Percentiles rank a stretch among this genome's conserved stretches.
phyloP scores from a whole-genome alignment of 35 echinoderm and acorn worm species.

The Lytechinus variegatus region DNA sequence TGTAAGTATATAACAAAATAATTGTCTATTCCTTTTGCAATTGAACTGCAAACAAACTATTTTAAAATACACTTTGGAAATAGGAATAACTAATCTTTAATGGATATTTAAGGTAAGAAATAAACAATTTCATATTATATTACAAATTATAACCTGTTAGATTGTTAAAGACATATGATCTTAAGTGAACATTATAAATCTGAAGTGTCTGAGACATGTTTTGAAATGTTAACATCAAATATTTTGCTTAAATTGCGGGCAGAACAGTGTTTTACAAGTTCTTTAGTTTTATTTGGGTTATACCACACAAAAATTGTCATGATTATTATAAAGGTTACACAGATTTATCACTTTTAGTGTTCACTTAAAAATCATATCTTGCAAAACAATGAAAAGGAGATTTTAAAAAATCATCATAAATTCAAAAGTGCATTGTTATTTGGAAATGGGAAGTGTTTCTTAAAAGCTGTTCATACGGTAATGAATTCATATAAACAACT shows the following conservation, averaged over 20 bases:
- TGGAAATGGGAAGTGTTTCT: not conserved
- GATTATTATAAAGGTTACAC: not conserved
- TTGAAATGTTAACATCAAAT: not conserved
- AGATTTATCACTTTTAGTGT: not conserved
- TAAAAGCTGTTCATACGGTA: too few relatives aligned
- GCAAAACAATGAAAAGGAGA: not conserved
- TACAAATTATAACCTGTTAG: not conserved
- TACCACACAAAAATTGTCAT: not conserved
- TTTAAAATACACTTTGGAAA: not conserved
- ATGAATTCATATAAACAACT: too few relatives aligned
- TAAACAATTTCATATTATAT: not conserved
- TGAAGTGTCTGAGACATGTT: not conserved
- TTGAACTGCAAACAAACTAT: not conserved
- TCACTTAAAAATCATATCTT: not conserved
- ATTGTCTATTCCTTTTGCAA: not conserved
- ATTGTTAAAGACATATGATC: not conserved
- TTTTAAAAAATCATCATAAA: not conserved
- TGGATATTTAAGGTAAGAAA: not conserved
- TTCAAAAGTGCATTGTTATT: not conserved
- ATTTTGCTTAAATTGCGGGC: too few relatives aligned
- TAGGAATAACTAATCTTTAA: not conserved
- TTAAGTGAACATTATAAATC: not conserved
- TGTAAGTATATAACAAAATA: not conserved
- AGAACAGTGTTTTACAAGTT: too few relatives aligned
- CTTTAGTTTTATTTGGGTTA: too few relatives aligned